A percentile compares a stretch with the other conserved stretches of the same genome.
These are phyloP conservation scores for Pogonophryne albipinna DNA, from an alignment of 2,797 vertebrate genomes.

Conservation along the genomic window DNA sequence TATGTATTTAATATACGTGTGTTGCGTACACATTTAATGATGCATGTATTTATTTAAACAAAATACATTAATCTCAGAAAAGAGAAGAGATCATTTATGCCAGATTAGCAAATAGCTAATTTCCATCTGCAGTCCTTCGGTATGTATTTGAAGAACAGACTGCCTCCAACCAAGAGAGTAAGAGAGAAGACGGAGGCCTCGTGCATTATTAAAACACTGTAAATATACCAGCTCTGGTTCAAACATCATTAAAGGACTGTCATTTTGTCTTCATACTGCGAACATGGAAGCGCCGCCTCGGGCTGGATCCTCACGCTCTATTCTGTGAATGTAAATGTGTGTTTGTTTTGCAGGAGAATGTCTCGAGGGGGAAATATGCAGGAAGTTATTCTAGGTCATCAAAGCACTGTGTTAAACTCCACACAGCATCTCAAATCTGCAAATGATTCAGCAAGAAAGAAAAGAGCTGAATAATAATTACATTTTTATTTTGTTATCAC, in stretches of 20 bases:
- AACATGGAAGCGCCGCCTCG: not conserved
- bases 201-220: slow-evolving; percentile 16
- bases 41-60: too few relatives aligned
- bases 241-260: not conserved
- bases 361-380: not conserved
- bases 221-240: not conserved
- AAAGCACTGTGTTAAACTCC: not conserved
- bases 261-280: not conserved
- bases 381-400: not conserved
- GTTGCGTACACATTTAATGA: too few relatives aligned
- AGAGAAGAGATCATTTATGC: too few relatives aligned
- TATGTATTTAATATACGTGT: too few relatives aligned
- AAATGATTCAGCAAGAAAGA: not conserved
- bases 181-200: not conserved
- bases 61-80: too few relatives aligned
- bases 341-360: not conserved
- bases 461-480: not conserved
- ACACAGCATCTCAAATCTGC: not conserved
- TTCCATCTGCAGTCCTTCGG: too few relatives aligned
- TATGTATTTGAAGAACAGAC: too few relatives aligned
- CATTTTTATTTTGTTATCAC: too few relatives aligned
- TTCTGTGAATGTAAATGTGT: slow-evolving; percentile 10
- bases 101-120: too few relatives aligned
- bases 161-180: too few relatives aligned
- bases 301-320: slow-evolving; percentile 14